Base-by-base conservation (phyloP, 2,113 vertebrate genomes). In the Delphinapterus leucas region DNA sequence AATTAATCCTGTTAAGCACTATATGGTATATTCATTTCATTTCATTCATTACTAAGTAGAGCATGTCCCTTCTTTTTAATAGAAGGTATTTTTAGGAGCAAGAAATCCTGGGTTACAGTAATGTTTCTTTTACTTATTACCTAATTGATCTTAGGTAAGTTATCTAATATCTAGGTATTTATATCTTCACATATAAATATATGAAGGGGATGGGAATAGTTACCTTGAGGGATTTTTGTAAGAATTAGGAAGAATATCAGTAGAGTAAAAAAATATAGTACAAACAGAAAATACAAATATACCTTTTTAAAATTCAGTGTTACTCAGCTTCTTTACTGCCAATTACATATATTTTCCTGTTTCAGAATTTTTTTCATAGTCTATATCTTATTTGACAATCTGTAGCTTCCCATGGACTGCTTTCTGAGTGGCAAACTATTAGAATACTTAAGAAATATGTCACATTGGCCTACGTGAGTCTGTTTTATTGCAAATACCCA, bases 41-140 rank as follows among this genome's bases (percentile, higher is more conserved):
- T 65, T 89, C 33, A 41, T 3, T 71, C 18, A 53, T 80, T 85
- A 70, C 31, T 97, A 85, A 61, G 21, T 85, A 33, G 44, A 71
- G 0, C 55, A 49, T 71, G 21, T 26, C 47, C 9, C 28, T 86
- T 83, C 21, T 81, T 96, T 94, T 97, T 73, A 65, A 21, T 41
- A 68, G 38, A 93, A 71, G 2, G 0, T 73, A 47, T 61, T 93
- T 58, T 49, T 88, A 92, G 44, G 11, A 89, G 23, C 47, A 95
- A 63, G 4, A 91, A 73, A 41, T 77, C n/a, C 14, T 74, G 15
- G 38, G 15, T 90, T 74, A 41, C 20, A 53, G 18, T 88, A 70
- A 31, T 77, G 25, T 81, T 97, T 96, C n/a, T 68, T 89, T 95
- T 47, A 88, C 2, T 83, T 86, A 73, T 68, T 88, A 63, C 11